phyloP scores from a whole-genome alignment of 2,888 invertebrate species.

The Apamea crenata region DNA sequence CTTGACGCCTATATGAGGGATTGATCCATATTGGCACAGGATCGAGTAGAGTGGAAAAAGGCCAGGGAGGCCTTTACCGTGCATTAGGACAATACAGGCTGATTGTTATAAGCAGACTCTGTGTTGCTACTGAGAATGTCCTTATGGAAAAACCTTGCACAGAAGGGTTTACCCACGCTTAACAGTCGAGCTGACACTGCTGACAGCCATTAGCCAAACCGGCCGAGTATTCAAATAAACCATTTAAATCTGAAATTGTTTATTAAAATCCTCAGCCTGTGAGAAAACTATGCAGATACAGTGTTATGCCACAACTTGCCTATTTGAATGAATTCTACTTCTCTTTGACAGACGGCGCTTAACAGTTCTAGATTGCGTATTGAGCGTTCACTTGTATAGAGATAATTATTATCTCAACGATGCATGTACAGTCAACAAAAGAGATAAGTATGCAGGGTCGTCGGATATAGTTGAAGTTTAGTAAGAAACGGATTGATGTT shows the following conservation, averaged over 20 bases:
- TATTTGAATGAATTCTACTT: background rate
- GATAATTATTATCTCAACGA: constrained; percentile 4
- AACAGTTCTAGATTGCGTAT: background rate
- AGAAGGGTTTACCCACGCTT: background rate
- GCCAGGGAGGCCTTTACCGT: background rate
- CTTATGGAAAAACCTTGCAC: background rate
- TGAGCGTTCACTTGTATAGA: background rate
- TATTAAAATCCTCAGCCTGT: background rate
- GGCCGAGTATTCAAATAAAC: background rate
- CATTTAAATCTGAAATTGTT: background rate
- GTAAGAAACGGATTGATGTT: no score
- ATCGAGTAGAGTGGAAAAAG: no score
- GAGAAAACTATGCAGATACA: background rate
- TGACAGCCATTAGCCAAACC: background rate
- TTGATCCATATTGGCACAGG: background rate
- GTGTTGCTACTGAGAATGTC: background rate
- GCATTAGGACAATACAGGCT: no score
- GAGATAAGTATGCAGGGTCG: no score
- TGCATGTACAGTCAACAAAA: no score
- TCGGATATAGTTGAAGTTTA: no score
- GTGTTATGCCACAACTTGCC: background rate
- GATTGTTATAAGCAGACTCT: background rate
- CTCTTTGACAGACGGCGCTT: background rate
- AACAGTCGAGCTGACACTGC: background rate
- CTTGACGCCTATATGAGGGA: background rate